Evolutionary conservation across 2,888 invertebrate genomes (phyloP), one percentile per base, ranked within the genome.

Genomic region (Acrobasis suavella): DNA sequence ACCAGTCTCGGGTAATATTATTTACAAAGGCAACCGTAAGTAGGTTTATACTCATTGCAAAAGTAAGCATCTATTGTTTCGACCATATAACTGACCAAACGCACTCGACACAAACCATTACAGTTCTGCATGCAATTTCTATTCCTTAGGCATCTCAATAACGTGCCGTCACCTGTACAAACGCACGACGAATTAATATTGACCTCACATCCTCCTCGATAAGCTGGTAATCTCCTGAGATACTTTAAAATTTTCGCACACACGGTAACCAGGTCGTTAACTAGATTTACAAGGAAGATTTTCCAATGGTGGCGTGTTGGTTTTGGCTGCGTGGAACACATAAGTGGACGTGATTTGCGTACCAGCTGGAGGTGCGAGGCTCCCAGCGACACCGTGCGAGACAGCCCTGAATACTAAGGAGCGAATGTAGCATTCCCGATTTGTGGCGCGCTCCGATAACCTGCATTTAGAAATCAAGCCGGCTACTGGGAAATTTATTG

Each of bases 241-340:
- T 77, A 71, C 77, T 88, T 87, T 74, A 81, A 83, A 89, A 81
- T 85, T 84, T 86, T 82, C 80, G 79, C 88, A 86, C 91, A 90
- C 82, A 80, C 78, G 82, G 82, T 85, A 86, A 86, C 85, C 85
- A 85, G 83, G 86, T 86, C 89, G 90, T 89, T 91, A 91, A 89
- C 87, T 87, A 90, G 90, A 91, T 91, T 91, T 91, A 89, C 91
- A 88, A 85, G 86, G 84, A 83, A 90, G 89, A 91, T 91, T 89
- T 89, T 90, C 84, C 80, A 78, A 80, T 83, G 82, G 80, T 75
- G 77, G 80, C 80, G 83, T 83, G 85, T 87, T 89, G 90, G 89
- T 87, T 87, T 86, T 86, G 87, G 86, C 85, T 86, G 86, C 86
- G 86, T 86, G 89, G 89, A 89, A 87, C 87, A 91, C 88, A 91